Evolutionary conservation across 2,113 vertebrate genomes (phyloP), one percentile per base, ranked within the genome.

Genomic region (Australoheros scitulus): DNA sequence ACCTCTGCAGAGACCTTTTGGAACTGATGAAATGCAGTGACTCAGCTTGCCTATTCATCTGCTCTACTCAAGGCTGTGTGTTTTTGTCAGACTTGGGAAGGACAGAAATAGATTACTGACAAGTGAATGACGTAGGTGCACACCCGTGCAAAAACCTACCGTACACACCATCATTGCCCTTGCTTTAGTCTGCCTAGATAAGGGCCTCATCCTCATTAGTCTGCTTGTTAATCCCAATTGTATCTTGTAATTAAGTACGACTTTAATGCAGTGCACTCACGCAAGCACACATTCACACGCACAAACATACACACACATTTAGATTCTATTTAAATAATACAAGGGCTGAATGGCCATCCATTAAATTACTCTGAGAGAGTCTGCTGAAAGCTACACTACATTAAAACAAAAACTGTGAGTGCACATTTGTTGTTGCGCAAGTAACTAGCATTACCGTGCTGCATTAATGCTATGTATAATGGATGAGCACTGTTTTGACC

Each of bases 181-280:
- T 80, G 74, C 43, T 77, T 81, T 70, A 81, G 84, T 88, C 82
- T 88, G 84, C 83, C 65, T 55, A 87, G 81, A 85, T 89, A 92
- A 86, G 88, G 74, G 65, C 87, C 84, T 88, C 87, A 90, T 91
- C 81, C 93, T 94, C 90, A 94, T 95, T 95, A 93, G 86, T 86
- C 36, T 68, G 50, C 86, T 93, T 92, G 86, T 93, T 95, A 93
- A 94, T 94, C 89, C 74, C 87, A 93, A 88, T 91, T 90, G 91
- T 92, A 91, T 85, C 84, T 90, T 92, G 90, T 92, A 92, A 93
- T 92, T 89, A 91, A 91, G 86, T 77, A 87, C 50, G 52, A 89
- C 83, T 89, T 92, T 64, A 64, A 82, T 78, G 83, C 81, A 81
- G 58, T n/a, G 43, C 57, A 43, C 29, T 70, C 43, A 78, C 13